phyloP scores from a whole-genome alignment of 1,140 invertebrate genomes.

The Drosophila kikkawai region DNA sequence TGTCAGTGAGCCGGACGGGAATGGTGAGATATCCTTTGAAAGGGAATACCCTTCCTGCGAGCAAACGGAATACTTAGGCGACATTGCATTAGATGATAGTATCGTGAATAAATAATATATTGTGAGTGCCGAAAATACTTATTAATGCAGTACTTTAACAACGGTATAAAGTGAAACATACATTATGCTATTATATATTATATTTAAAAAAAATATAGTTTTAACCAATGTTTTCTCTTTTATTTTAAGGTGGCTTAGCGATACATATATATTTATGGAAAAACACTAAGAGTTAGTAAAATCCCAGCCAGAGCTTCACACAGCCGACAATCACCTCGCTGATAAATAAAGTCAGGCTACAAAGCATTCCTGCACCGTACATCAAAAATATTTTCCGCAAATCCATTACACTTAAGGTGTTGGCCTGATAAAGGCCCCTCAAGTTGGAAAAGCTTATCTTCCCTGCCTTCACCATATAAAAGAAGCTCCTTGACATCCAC shows the following conservation, averaged over 20 bases:
- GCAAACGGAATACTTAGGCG: too few relatives aligned
- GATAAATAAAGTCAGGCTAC: constrained; percentile 42
- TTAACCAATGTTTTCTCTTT: too few relatives aligned
- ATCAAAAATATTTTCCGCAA: constrained; percentile 19
- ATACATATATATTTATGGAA: background rate
- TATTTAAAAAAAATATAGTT: too few relatives aligned
- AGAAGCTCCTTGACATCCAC: constrained; percentile 50
- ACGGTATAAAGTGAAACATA: too few relatives aligned
- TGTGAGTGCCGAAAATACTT: too few relatives aligned
- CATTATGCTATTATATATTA: too few relatives aligned
- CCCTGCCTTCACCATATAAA: constrained; percentile 56
- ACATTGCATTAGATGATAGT: too few relatives aligned
- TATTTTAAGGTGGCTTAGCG: too few relatives aligned
- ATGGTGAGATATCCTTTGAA: background rate
- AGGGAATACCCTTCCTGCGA: background rate
- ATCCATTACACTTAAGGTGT: constrained; percentile 14
- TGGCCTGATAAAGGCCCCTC: background rate
- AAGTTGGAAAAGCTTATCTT: constrained; percentile 15
- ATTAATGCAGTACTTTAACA: too few relatives aligned
- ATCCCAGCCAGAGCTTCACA: constrained; percentile 29
- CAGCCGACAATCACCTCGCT: constrained; percentile 25
- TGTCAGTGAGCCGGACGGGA: background rate
- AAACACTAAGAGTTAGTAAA: background rate
- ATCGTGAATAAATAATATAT: too few relatives aligned
- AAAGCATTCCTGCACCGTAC: constrained; percentile 22